Base-by-base conservation (phyloP, 1,140 invertebrate species). In the Neelides sp. region DNA sequence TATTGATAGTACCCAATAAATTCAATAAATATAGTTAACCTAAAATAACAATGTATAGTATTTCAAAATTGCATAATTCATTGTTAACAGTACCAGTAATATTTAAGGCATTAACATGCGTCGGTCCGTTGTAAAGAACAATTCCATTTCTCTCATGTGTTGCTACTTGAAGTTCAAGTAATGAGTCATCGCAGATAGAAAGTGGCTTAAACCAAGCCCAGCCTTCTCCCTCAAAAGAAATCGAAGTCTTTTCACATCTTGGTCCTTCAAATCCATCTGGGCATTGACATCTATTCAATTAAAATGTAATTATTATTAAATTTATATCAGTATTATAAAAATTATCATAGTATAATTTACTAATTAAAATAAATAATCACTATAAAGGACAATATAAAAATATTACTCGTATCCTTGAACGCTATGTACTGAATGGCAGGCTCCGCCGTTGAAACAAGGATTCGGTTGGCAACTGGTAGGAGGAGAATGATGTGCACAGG, bases 51-150 rank as follows among this genome's bases (percentile, higher is more conserved):
- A n/a, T n/a, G n/a, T n/a, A n/a, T n/a, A n/a, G n/a, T n/a, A n/a
- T n/a, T n/a, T n/a, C n/a, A n/a, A n/a, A n/a, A n/a, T n/a, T n/a
- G n/a, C n/a, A n/a, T n/a, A n/a, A n/a, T n/a, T n/a, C n/a, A n/a
- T n/a, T n/a, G n/a, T n/a, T n/a, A n/a, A n/a, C n/a, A n/a, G 53
- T 62, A 76, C 75, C 75, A 73, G 76, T 72, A 27, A 83, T 69
- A 40, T 72, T 67, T 17, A 80, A 64, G 8, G 47, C n/a, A 3
- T 65, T 66, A 41, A 66, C 64, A 8, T 62, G 65, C 48, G 89
- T 71, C 1, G 93, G 93, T 15, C 93, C 93, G 62, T 88, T 74
- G 65, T 96, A 98, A 66, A 97, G 84, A 22, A 97, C 72, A 1
- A 97, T 71, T 13, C 88, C 89, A 67, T 79, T 75, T 17, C 78